Evolutionary conservation across 2,888 invertebrate genomes (phyloP), one percentile per base, ranked within the genome.

Genomic region (Diogma glabrata): DNA sequence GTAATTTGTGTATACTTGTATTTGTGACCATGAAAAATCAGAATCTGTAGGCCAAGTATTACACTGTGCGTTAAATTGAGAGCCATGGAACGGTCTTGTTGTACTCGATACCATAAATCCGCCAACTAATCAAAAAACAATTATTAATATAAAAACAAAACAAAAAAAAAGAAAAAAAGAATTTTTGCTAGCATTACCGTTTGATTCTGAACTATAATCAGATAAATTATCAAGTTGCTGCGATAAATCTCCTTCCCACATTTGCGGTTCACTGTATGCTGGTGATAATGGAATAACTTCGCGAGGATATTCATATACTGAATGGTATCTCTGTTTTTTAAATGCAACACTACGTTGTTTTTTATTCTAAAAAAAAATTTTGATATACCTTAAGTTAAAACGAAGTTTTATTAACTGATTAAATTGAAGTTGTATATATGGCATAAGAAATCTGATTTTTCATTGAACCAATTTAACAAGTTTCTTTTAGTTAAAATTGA

Each of bases 241-340:
- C 17, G 28, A 17, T 6, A 30, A 47, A 47, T 49, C 47, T 30
- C 28, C 22, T 20, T 51, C 45, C 54, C 56, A 59, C 24, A 57
- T 49, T 40, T 53, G 54, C 19, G 57, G 57, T 51, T 58, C 60
- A 50, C 57, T 59, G 38, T 57, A 58, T 3, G 58, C 54, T 49
- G 59, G 57, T 26, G 59, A 58, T 12, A 58, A 40, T 47, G 56
- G 50, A 40, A 52, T 43, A 20, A 75, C 77, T 68, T 87, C 87
- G 59, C 83, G 79, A 47, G 87, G 87, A 70, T 88, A 87, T 68
- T 87, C 86, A 67, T 87, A 88, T 54, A 87, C 84, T 63, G 85
- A 84, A 69, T 87, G 86, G 69, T 86, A 86, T 65, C 84, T 83
- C 70, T 87, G 86, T 50, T 85, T 82, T 63, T 87, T 87, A 72